Evolutionary conservation across 2,888 invertebrate species (phyloP).

Genomic region (Calliopum simillimum): DNA sequence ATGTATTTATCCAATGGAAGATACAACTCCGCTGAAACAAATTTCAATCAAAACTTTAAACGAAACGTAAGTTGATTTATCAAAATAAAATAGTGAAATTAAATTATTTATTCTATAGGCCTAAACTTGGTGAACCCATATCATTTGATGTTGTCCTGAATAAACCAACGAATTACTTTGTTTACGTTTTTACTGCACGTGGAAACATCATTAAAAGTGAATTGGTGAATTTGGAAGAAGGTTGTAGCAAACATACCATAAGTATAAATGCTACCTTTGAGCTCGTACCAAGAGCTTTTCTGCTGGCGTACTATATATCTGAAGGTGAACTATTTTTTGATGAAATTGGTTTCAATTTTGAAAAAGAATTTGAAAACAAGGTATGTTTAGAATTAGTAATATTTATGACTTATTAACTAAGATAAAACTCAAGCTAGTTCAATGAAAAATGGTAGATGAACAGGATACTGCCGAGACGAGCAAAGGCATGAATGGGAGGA

Average conservation of each 20-base stretch:
- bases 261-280: conserved; percentile 78
- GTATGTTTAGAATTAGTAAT: conserved; percentile 63
- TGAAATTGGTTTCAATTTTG: conserved; percentile 81
- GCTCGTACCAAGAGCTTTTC: conserved; percentile 84
- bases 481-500: too few species aligned
- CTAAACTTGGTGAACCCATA: conserved; percentile 75
- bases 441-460: too few species aligned
- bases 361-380: conserved; percentile 81
- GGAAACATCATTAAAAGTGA: conserved; percentile 83
- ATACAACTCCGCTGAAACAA: neutral
- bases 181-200: conserved; percentile 81
- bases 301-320: conserved; percentile 80
- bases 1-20: neutral
- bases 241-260: conserved; percentile 69
- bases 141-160: conserved; percentile 80
- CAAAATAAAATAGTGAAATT: neutral
- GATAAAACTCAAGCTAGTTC: too few species aligned
- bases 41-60: neutral
- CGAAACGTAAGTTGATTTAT: conserved; percentile 1
- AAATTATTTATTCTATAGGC: conserved; percentile 59
- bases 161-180: conserved; percentile 77
- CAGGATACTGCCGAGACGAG: too few species aligned
- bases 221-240: conserved; percentile 71
- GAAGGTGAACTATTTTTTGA: conserved; percentile 84
- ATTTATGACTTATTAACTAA: neutral